A percentile compares a stretch with the other conserved stretches of the same genome.
Evolutionary conservation across 2,113 vertebrate species (phyloP).

Genomic region (Hepsetus odoe): DNA sequence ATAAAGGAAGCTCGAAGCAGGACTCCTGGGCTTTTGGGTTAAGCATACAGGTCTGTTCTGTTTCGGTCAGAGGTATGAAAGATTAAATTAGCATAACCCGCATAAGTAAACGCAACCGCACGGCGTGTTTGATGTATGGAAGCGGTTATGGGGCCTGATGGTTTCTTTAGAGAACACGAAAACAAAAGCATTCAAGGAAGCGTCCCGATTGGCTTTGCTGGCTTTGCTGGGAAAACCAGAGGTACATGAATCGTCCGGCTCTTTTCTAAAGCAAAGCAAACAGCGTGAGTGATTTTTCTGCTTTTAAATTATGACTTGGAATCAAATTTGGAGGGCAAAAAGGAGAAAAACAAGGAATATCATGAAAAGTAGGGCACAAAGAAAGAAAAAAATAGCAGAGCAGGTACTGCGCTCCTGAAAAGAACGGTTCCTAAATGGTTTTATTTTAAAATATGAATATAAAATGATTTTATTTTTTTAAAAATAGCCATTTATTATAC

Average conservation of each 20-base stretch:
- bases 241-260: constrained; percentile 33
- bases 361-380: neutral
- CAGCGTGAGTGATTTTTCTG: constrained; percentile 12
- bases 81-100: constrained; percentile 74
- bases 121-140: constrained; percentile 67
- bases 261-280: constrained; percentile 20
- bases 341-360: neutral
- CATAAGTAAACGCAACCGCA: constrained; percentile 62
- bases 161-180: constrained; percentile 1
- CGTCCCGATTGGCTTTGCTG: constrained; percentile 36
- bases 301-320: constrained; percentile 26
- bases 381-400: neutral
- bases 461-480: too few relatives aligned
- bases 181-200: neutral
- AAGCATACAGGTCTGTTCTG: constrained; percentile 55
- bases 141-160: constrained; percentile 60
- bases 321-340: constrained; percentile 21
- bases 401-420: too few relatives aligned
- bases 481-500: too few relatives aligned
- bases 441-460: too few relatives aligned
- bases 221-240: constrained; percentile 8
- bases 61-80: constrained; percentile 60
- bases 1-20: neutral
- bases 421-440: too few relatives aligned
- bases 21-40: constrained; percentile 27